These are phyloP conservation scores for Nymphalis io DNA, from an alignment of 1,140 invertebrate genomes.

Conservation along the genomic window DNA sequence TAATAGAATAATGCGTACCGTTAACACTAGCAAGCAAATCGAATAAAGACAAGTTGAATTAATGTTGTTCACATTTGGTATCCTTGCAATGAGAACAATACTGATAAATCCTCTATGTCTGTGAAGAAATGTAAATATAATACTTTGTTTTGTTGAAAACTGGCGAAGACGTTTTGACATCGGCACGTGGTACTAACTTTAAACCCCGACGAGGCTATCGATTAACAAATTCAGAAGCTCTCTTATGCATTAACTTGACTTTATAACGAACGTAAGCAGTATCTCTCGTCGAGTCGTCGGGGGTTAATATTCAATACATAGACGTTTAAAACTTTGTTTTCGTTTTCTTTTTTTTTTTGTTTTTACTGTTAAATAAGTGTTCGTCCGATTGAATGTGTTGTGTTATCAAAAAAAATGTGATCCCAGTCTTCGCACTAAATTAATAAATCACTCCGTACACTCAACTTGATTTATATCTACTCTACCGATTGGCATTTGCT, in stretches of 20 bases:
- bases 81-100: too few relatives aligned
- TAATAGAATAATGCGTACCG: too few relatives aligned
- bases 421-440: slow-evolving; percentile 27
- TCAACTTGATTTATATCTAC: slow-evolving; percentile 12
- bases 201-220: slow-evolving; percentile 21
- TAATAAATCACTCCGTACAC: slow-evolving; percentile 21
- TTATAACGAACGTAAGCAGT: neutral
- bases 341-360: slow-evolving; percentile 18
- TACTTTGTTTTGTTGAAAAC: neutral
- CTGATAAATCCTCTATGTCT: too few relatives aligned
- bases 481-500: slow-evolving; percentile 26
- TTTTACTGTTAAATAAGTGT: slow-evolving; percentile 16
- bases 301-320: slow-evolving; percentile 22
- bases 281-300: slow-evolving; percentile 13
- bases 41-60: too few relatives aligned
- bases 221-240: slow-evolving; percentile 9
- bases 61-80: too few relatives aligned
- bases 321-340: slow-evolving; percentile 25
- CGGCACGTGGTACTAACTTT: slow-evolving; percentile 11
- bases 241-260: neutral
- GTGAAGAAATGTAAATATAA: neutral
- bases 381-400: slow-evolving; percentile 26
- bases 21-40: too few relatives aligned
- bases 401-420: slow-evolving; percentile 10
- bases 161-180: slow-evolving; percentile 22